Percentiles rank a stretch among this genome's conserved stretches.
These are phyloP conservation scores for Mugil cephalus DNA, from an alignment of 2,113 vertebrate genomes.

Conservation along the genomic window DNA sequence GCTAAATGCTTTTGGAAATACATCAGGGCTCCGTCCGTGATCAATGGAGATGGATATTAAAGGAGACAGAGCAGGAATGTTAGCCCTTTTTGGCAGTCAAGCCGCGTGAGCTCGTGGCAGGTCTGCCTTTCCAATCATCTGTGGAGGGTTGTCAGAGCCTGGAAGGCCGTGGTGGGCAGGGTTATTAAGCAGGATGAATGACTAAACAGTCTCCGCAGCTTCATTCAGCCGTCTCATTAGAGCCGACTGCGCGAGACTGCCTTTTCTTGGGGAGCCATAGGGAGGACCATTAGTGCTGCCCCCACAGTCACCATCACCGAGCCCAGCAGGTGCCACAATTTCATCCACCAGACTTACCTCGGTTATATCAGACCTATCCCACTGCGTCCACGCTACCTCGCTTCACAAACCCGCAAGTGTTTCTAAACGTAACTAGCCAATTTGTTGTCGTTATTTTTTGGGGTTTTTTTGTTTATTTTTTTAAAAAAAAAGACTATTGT, in stretches of 20 bases:
- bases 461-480: no score
- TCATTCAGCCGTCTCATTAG: conserved; percentile 80
- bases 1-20: conserved; percentile 75
- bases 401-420: conserved; percentile 40
- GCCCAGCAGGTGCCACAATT: conserved; percentile 51
- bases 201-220: conserved; percentile 73
- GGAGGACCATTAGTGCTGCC: conserved; percentile 76
- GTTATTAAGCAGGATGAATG: conserved; percentile 85
- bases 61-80: conserved; percentile 69
- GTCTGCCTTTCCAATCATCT: conserved; percentile 76
- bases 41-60: conserved; percentile 76
- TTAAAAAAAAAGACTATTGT: conserved; percentile 27
- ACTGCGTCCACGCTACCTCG: conserved; percentile 24
- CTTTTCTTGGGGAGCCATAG: conserved; percentile 62
- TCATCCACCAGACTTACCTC: conserved; percentile 48
- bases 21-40: conserved; percentile 71
- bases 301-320: conserved; percentile 57
- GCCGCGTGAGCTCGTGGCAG: conserved; percentile 55
- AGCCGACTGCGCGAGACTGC: conserved; percentile 62
- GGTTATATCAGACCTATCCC: conserved; percentile 24
- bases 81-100: conserved; percentile 70
- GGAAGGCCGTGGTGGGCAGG: conserved; percentile 67
- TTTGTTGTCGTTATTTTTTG: conserved; percentile 51
- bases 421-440: conserved; percentile 34
- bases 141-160: conserved; percentile 66